Evolutionary conservation across 2,888 invertebrate species (phyloP), one percentile per base, ranked within the genome.

Genomic region (Zele albiditarsus): DNA sequence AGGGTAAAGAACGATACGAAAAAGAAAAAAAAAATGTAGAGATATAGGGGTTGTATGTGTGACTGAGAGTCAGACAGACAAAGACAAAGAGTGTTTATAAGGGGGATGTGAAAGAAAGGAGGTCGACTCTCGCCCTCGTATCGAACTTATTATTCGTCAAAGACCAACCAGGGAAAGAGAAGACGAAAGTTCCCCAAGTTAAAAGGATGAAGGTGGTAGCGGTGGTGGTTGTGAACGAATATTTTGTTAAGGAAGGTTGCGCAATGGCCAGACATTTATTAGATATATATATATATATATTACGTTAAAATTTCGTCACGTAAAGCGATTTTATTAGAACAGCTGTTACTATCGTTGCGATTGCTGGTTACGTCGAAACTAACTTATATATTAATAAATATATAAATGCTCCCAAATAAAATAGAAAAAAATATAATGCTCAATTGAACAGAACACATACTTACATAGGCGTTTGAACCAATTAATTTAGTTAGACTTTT

Each of bases 111-210:
- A 76, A 31, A 63, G 58, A 73, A 76, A 73, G 4, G 46, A 75
- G 63, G 68, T 75, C 72, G 75, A 73, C 27, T 65, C 46, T 23
- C 60, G 20, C 53, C 53, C 23, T 25, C 23, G n/a, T 31, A 49
- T 46, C 63, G 23, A 73, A 73, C 42, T 73, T 73, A 57, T 68
- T 73, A 67, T 73, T 68, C 68, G 46, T 46, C 58, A 60, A 67
- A 68, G 23, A 57, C n/a, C 10, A 25, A 46, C 73, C 57, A 27
- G 27, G 14, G 60, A 27, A 27, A 28, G 28, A 60, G 25, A 58
- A 4, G n/a, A 16, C 16, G 28, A 23, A 62, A 49, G 53, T 60
- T 49, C 12, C 28, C 16, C 57, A 49, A 63, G 42, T 63, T 49
- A 63, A 46, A 53, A 20, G 16, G 38, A 27, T 60, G n/a, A 42